A percentile compares a stretch with the other conserved stretches of the same genome.
These are phyloP conservation scores for Corythornis madagascariensis DNA, from an alignment of 2,113 vertebrate species.

Conservation along the genomic window DNA sequence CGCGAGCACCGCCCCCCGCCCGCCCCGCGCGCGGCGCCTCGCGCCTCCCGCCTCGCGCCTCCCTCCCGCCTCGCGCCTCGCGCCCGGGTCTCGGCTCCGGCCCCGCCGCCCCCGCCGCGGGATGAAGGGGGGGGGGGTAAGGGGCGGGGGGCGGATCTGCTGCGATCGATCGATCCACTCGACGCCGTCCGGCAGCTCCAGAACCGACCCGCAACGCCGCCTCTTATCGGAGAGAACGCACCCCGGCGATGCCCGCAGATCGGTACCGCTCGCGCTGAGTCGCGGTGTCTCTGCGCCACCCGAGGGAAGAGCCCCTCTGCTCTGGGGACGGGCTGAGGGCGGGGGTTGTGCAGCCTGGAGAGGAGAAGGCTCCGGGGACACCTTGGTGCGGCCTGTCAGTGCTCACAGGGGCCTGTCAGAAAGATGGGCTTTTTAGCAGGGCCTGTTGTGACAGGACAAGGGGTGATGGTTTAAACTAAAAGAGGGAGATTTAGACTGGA, in stretches of 20 bases:
- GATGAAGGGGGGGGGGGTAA: too few species aligned
- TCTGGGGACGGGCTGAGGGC: neutral
- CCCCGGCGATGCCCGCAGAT: too few species aligned
- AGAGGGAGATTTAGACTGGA: too few species aligned
- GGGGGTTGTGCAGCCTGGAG: neutral
- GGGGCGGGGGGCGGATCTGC: neutral
- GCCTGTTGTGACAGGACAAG: neutral
- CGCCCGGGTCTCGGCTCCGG: neutral
- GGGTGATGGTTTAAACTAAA: neutral
- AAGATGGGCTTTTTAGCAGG: neutral
- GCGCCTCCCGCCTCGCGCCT: neutral
- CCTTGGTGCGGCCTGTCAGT: neutral
- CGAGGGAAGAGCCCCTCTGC: neutral
- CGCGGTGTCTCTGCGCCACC: neutral
- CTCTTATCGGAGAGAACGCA: neutral
- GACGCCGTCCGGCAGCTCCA: neutral
- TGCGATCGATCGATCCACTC: neutral
- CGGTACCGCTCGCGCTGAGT: neutral
- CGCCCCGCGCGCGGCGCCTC: neutral
- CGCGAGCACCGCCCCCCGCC: neutral
- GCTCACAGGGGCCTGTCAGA: neutral
- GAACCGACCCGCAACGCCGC: neutral
- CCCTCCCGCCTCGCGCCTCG: too few species aligned
- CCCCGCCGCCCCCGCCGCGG: neutral
- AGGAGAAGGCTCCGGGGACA: neutral